A percentile compares a stretch with the other conserved stretches of the same genome.
These are phyloP conservation scores for Aphelinus certus DNA, from an alignment of 1,140 invertebrate species.

Conservation along the genomic window DNA sequence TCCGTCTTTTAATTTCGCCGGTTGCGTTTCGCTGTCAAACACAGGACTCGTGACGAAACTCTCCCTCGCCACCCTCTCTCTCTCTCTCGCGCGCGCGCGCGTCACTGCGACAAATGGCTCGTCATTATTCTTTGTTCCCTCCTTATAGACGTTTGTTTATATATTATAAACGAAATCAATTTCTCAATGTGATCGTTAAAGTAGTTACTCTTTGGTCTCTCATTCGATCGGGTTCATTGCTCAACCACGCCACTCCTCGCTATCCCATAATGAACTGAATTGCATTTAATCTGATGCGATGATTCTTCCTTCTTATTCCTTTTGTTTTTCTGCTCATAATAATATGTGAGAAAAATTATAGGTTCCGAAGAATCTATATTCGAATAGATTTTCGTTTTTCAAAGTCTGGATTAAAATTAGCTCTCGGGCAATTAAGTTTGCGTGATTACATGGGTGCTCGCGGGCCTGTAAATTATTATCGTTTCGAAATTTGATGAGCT, in stretches of 20 bases:
- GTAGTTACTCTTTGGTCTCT: too few species aligned
- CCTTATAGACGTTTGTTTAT: not conserved
- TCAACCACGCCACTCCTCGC: too few species aligned
- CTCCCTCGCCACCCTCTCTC: constrained; percentile 17
- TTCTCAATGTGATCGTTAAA: not conserved
- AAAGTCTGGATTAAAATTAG: too few species aligned
- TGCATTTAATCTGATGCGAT: too few species aligned
- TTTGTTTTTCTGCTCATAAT: too few species aligned
- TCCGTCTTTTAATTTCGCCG: not conserved
- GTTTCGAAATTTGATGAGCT: not conserved
- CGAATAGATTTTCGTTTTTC: too few species aligned
- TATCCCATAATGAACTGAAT: too few species aligned
- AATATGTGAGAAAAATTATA: too few species aligned
- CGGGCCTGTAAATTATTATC: constrained; percentile 2
- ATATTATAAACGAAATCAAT: constrained; percentile 21
- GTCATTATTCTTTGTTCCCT: constrained; percentile 22
- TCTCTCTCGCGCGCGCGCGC: constrained; percentile 1
- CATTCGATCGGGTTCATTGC: too few species aligned
- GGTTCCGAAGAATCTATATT: too few species aligned
- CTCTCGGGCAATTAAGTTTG: not conserved
- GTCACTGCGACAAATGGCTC: constrained; percentile 5
- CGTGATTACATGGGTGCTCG: not conserved
- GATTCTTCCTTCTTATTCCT: too few species aligned
- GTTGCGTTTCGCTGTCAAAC: constrained; percentile 29
- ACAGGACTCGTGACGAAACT: constrained; percentile 16